Base-by-base conservation (phyloP, 2,797 vertebrate species). In the Cyprinodon diabolis region DNA sequence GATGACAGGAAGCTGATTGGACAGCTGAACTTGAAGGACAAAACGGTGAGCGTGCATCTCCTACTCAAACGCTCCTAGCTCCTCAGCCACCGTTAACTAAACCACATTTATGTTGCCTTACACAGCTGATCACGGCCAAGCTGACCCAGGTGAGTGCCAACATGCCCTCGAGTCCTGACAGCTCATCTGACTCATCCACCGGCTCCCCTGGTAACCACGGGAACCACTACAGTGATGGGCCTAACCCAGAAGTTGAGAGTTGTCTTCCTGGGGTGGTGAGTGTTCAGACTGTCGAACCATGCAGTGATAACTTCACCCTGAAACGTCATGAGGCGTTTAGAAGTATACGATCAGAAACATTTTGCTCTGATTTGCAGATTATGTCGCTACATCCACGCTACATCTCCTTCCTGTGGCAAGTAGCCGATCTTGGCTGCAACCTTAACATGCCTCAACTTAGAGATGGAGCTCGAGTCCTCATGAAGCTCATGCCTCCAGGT, bases 401-500 rank as follows among this genome's bases (percentile, higher is more conserved):
- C 93, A 97, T 99, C 91, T 99, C 98, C 85, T 99, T 99, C 93
- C 96, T 99, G 92, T 99, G 98, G 98, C 98, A 99, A 96, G 96
- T 99, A 86, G 98, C 98, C 70, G 98, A 99, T 87, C 93, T 99
- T 77, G 98, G 98, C 81, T 99, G 98, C 91, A 98, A 95, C 87
- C 95, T 99, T 85, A 99, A 97, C 93, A 99, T 99, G 98, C 97
- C 98, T 55, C 96, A 97, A 77, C 96, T 99, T 75, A 94, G 98
- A 92, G 98, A 99, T 87, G 98, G 98, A 86, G 98, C 98, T 88
- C 95, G 98, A 78, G 94, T 99, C 84, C 96, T 99, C 84, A 99
- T 99, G 98, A 99, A 99, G 86, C 97, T 99, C 82, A 99, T 99
- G 98, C 98, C 98, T 71, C 98, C 98, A 93, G 98, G 98, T 99